These are phyloP conservation scores for Actinostola sp. DNA, from an alignment of 92 coral and sea anemone species.

Conservation along the genomic window DNA sequence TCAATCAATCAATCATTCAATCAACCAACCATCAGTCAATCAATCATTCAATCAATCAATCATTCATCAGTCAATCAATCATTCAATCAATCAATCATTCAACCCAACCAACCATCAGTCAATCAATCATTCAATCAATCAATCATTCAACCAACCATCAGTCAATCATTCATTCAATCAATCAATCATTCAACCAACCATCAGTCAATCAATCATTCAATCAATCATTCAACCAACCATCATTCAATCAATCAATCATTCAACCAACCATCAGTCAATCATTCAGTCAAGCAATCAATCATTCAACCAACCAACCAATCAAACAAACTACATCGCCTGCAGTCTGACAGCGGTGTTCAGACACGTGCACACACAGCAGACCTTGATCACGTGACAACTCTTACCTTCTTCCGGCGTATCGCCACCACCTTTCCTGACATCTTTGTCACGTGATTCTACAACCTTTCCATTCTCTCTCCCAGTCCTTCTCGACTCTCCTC, in stretches of 20 bases:
- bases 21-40: neutral
- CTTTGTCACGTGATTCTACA: slow-evolving; percentile 12
- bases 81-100: neutral
- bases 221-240: no score
- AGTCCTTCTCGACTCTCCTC: slow-evolving; percentile 12
- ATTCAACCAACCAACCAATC: no score
- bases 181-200: no score
- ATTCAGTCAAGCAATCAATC: no score
- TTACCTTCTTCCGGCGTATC: slow-evolving; percentile 32
- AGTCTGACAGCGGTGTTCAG: no score
- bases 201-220: no score
- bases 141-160: no score
- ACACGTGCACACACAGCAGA: neutral
- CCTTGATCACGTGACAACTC: neutral
- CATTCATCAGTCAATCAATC: neutral
- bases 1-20: neutral
- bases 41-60: neutral
- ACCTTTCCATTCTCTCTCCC: slow-evolving; percentile 12
- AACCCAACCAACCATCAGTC: neutral
- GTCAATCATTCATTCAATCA: no score
- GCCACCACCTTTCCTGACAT: neutral
- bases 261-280: no score
- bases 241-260: no score
- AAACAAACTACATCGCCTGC: no score
- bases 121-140: no score